These are phyloP conservation scores for Sciurus vulgaris DNA, from an alignment of 2,797 vertebrate species.

Conservation along the genomic window DNA sequence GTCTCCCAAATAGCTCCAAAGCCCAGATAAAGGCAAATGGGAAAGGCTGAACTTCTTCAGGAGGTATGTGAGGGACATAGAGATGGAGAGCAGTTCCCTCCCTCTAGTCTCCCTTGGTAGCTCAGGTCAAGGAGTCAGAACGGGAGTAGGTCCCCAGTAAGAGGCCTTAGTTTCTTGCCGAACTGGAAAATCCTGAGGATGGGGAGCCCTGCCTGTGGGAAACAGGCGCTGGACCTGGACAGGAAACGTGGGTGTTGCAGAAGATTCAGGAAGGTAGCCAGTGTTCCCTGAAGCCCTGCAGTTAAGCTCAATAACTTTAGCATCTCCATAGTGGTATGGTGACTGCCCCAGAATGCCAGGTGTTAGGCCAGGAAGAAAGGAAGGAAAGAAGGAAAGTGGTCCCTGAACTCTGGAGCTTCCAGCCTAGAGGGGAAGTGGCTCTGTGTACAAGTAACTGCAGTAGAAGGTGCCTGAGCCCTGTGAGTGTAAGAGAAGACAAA, in stretches of 20 bases:
- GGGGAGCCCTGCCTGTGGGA: not conserved
- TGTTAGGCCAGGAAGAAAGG: not conserved
- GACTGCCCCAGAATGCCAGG: not conserved
- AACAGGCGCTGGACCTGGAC: not conserved
- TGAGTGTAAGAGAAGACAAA: not conserved
- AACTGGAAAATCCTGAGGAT: not conserved
- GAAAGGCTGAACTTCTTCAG: not conserved
- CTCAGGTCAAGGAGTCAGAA: not conserved
- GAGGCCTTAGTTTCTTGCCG: not conserved
- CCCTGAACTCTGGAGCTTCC: not conserved
- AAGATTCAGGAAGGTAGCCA: not conserved
- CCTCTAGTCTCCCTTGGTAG: not conserved
- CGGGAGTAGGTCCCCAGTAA: not conserved
- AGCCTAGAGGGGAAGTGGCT: not conserved
- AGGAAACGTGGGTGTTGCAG: not conserved
- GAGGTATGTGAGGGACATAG: accelerated
- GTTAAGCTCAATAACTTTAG: not conserved
- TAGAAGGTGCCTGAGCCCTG: not conserved
- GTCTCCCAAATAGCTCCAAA: slow-evolving; percentile 77
- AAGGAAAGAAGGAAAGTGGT: not conserved
- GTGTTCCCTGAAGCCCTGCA: not conserved
- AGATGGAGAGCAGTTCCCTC: accelerated
- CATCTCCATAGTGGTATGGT: accelerated
- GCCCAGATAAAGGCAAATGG: not conserved
- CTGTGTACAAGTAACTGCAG: not conserved